Evolutionary conservation across 2,888 invertebrate species (phyloP).

Genomic region (Autographa gamma): DNA sequence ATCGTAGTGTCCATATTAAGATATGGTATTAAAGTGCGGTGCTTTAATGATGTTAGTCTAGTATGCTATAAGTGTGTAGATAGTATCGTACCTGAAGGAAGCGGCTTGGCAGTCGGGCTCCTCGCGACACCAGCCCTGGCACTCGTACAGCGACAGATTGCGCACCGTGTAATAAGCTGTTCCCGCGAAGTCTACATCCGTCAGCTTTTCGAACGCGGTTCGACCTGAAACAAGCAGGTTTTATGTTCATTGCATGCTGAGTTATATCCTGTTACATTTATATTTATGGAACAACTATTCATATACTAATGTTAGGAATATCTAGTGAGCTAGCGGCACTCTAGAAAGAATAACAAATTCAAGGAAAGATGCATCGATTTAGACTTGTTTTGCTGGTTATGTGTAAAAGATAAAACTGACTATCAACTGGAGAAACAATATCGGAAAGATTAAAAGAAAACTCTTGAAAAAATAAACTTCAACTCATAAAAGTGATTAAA

Average conservation of each 20-base stretch:
- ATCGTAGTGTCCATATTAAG: conserved; percentile 28
- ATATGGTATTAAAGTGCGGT: conserved; percentile 24
- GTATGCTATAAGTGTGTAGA: conserved; percentile 22
- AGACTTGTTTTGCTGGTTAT: no score
- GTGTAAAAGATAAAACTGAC: no score
- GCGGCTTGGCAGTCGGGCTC: conserved; percentile 97
- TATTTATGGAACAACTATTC: background rate
- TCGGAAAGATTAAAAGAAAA: background rate
- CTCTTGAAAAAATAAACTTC: background rate
- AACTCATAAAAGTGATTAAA: no score
- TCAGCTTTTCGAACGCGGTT: conserved; percentile 97
- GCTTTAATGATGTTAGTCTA: conserved; percentile 34
- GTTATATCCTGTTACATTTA: background rate
- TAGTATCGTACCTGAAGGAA: conserved; percentile 91
- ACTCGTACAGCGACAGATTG: conserved; percentile 97
- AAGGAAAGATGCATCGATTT: background rate
- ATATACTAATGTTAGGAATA: background rate
- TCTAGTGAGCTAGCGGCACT: no score
- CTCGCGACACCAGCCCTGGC: conserved; percentile 98
- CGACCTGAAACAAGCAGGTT: conserved; percentile 89
- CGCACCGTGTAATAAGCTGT: conserved; percentile 97
- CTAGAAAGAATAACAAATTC: background rate
- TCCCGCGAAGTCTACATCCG: conserved; percentile 96
- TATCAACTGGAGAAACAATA: no score
- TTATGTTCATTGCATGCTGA: conserved; percentile 8